Conservation (phyloP, 1,140 invertebrate genomes). For the Bicyclus anynana region DNA sequence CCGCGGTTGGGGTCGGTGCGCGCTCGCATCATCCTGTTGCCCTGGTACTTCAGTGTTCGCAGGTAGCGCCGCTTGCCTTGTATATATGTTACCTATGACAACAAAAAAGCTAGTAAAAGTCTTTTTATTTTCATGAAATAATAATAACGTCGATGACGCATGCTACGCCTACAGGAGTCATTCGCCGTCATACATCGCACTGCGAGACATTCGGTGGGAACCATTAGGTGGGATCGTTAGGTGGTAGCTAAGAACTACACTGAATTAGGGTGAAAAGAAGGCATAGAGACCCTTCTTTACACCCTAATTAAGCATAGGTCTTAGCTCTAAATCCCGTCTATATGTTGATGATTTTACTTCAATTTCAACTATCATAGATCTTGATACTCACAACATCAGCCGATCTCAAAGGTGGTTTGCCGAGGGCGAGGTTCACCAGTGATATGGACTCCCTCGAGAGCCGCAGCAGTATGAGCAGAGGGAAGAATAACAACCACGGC, state of each 20-base stretch:
- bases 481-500: constrained; percentile 79
- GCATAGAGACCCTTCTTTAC: no score
- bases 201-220: no score
- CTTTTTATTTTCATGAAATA: no score
- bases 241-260: no score
- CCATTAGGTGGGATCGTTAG: no score
- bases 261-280: no score
- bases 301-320: no score
- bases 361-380: not conserved
- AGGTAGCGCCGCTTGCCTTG: constrained; percentile 74
- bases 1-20: constrained; percentile 21
- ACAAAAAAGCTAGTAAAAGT: no score
- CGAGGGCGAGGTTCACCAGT: constrained; percentile 58
- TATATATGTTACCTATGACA: constrained; percentile 67
- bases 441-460: constrained; percentile 66
- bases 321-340: no score
- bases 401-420: constrained; percentile 71
- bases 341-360: no score
- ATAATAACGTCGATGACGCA: no score
- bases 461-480: constrained; percentile 70
- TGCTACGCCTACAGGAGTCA: not conserved
- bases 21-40: constrained; percentile 61
- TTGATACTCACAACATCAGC: constrained; percentile 69
- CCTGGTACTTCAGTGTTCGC: constrained; percentile 71
- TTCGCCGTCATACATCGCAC: no score